phyloP scores from a whole-genome alignment of 53 echinoderm and acorn worm species.

The Apostichopus leukothele region DNA sequence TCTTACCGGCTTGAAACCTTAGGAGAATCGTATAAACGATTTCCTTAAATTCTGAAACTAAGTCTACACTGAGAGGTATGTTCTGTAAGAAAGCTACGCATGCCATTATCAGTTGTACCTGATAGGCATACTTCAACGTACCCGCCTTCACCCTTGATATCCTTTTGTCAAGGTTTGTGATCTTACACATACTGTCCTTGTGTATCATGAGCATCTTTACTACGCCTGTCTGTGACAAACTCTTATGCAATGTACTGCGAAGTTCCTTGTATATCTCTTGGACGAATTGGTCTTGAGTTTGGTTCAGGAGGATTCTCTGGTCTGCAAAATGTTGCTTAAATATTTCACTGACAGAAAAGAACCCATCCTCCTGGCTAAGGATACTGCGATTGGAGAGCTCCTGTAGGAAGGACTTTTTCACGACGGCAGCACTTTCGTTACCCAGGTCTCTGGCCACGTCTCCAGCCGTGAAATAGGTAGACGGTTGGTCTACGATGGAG shows the following conservation, averaged over 20 bases:
- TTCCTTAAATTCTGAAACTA: slow-evolving; percentile 19
- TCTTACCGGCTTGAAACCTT: neutral
- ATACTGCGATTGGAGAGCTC: neutral
- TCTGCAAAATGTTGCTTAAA: neutral
- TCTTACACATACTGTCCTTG: neutral
- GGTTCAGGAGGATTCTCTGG: neutral
- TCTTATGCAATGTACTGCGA: neutral
- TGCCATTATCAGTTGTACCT: neutral
- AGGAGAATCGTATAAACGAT: neutral
- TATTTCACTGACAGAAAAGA: slow-evolving; percentile 16
- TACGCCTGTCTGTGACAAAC: neutral
- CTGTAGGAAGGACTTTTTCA: neutral
- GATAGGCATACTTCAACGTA: neutral
- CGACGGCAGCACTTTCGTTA: neutral
- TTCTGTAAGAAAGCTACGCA: slow-evolving; percentile 17
- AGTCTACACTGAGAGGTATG: neutral
- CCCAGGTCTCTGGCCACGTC: neutral
- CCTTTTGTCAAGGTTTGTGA: neutral
- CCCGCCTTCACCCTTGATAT: neutral
- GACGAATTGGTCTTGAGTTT: neutral
- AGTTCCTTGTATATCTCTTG: slow-evolving; percentile 2
- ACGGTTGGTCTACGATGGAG: neutral
- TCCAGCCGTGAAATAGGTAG: neutral
- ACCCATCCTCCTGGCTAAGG: slow-evolving; percentile 15
- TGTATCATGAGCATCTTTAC: slow-evolving; percentile 17